These are phyloP conservation scores for Zapus hudsonius DNA, from an alignment of 2,113 vertebrate genomes.

Conservation along the genomic window DNA sequence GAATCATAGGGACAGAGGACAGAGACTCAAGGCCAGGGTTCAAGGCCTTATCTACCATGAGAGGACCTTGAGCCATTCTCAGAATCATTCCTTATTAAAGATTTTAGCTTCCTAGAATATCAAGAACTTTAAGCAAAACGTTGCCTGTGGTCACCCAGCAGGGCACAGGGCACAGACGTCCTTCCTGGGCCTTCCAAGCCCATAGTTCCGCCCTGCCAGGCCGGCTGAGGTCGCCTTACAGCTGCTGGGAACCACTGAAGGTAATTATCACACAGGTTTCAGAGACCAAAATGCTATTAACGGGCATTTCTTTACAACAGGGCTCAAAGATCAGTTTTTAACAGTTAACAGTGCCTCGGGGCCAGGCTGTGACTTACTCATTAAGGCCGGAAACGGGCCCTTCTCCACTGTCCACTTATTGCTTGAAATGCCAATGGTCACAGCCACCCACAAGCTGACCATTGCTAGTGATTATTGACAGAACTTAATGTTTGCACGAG, in stretches of 20 bases:
- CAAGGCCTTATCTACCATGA: neutral
- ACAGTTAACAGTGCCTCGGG: constrained; percentile 24
- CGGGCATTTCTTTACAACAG: constrained; percentile 48
- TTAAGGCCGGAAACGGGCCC: constrained; percentile 10
- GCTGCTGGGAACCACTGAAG: constrained; percentile 1
- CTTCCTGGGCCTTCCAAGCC: neutral
- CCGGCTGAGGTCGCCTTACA: neutral
- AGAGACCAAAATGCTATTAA: constrained; percentile 47
- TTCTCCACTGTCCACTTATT: neutral
- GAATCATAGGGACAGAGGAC: fast-evolving
- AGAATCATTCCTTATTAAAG: neutral
- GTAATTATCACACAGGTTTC: constrained; percentile 23
- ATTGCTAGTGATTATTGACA: constrained; percentile 50
- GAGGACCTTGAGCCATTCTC: fast-evolving
- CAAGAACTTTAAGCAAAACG: neutral
- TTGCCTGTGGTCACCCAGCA: neutral
- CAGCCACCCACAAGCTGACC: constrained; percentile 6
- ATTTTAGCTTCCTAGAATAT: neutral
- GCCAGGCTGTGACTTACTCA: constrained; percentile 45
- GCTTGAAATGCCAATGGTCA: constrained; percentile 4
- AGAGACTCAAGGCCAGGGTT: neutral
- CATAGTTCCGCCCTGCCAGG: neutral
- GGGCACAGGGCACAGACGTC: neutral
- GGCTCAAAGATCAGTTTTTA: constrained; percentile 23
- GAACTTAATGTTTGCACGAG: constrained; percentile 44